phyloP scores from a whole-genome alignment of 1,140 invertebrate genomes.

The Eciton burchellii region DNA sequence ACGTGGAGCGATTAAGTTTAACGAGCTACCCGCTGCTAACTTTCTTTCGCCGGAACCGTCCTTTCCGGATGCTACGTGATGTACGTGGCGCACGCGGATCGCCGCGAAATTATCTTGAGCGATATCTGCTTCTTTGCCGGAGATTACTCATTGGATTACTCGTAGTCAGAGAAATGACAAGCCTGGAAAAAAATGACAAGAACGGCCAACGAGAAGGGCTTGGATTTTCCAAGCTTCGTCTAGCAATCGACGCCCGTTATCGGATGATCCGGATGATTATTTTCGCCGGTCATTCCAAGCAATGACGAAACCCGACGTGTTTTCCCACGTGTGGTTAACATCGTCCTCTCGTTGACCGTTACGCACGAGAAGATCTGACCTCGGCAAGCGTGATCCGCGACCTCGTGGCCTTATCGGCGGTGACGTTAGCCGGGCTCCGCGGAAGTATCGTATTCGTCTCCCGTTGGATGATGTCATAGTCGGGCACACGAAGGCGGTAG shows the following conservation, averaged over 20 bases:
- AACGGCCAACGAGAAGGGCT: too few species aligned
- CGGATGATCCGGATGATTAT: neutral
- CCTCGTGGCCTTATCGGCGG: conserved; percentile 39
- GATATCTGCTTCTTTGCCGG: too few species aligned
- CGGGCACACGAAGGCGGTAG: conserved; percentile 66
- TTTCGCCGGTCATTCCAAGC: neutral
- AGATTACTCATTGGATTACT: too few species aligned
- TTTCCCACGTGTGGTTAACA: neutral
- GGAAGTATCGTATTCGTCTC: conserved; percentile 65
- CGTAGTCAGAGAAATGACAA: too few species aligned
- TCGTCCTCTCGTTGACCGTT: neutral
- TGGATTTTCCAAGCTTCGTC: neutral
- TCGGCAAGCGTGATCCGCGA: conserved; percentile 37
- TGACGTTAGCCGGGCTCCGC: conserved; percentile 7
- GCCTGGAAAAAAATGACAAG: too few species aligned
- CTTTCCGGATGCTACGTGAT: neutral
- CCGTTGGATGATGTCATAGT: conserved; percentile 63
- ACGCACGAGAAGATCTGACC: neutral
- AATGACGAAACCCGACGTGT: neutral
- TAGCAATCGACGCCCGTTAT: neutral
- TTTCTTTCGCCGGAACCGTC: conserved; percentile 24
- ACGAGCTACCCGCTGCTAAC: conserved; percentile 26
- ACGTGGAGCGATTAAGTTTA: conserved; percentile 48
- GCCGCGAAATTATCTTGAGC: neutral
- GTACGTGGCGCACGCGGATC: neutral